Evolutionary conservation across 2,888 invertebrate genomes (phyloP).

Genomic region (Ormyrus labotus): DNA sequence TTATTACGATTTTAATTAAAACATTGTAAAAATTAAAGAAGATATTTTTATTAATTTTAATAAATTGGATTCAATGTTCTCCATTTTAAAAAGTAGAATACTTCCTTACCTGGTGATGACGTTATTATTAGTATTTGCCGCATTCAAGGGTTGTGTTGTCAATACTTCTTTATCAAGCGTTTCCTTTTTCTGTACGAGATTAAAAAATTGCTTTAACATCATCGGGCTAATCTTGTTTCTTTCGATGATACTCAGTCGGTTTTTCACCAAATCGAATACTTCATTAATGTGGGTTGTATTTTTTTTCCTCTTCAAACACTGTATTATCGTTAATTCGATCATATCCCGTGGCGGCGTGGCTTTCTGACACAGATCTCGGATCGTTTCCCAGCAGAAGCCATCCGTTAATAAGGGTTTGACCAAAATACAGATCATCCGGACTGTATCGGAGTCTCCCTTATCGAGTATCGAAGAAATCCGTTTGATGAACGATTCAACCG

Average conservation of each 20-base stretch:
- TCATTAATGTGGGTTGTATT: constrained; percentile 56
- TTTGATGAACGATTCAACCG: constrained; percentile 42
- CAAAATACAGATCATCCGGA: constrained; percentile 24
- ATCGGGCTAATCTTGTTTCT: constrained; percentile 25
- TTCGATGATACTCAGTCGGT: constrained; percentile 19
- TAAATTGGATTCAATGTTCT: background rate
- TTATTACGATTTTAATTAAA: background rate
- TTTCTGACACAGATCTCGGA: constrained; percentile 53
- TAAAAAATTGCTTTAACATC: constrained; percentile 27
- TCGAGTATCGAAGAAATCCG: constrained; percentile 25
- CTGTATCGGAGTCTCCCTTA: constrained; percentile 17
- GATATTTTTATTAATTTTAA: background rate
- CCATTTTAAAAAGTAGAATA: constrained; percentile 1
- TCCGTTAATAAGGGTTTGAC: constrained; percentile 46
- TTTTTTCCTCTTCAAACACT: constrained; percentile 57
- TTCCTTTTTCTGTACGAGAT: constrained; percentile 23
- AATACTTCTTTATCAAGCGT: background rate
- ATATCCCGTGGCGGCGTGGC: constrained; percentile 25
- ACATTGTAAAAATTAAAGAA: background rate
- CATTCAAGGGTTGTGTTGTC: constrained; percentile 14
- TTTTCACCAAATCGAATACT: constrained; percentile 58
- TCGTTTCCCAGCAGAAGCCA: constrained; percentile 60
- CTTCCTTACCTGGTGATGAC: constrained; percentile 9
- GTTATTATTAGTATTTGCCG: constrained; percentile 7
- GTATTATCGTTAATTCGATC: constrained; percentile 57